Base-by-base conservation (phyloP, 2,888 invertebrate genomes). In the Lithophane semibrunnea region DNA sequence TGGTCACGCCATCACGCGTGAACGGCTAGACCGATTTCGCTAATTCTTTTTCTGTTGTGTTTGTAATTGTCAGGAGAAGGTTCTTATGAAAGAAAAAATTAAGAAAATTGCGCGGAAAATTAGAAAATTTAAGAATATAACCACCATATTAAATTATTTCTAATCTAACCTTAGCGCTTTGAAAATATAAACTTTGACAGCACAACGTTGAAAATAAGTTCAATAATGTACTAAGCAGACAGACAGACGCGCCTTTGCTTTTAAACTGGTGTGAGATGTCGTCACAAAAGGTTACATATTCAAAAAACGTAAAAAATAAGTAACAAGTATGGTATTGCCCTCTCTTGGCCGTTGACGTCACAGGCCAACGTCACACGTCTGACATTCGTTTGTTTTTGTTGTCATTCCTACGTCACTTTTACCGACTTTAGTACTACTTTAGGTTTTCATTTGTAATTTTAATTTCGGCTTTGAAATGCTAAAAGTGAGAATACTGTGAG, bases 341-440 rank as follows among this genome's bases (percentile, higher is more conserved):
- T 63, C 61, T 12, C 60, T 24, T 54, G 24, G 12, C 44, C 13
- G 4, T 52, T 54, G 21, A 69, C 61, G 29, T 68, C 54, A 68
- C 61, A 68, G 2, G 24, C 21, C 21, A 47, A 24, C 52, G 78
- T 42, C 56, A 70, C 12, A 61, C 24, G 5, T 64, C 63, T 63
- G 21, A 56, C 37, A 68, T 78, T 77, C 12, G 5, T 61, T 68
- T 63, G 44, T 77, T 52, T 52, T 68, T 77, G 44, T 78, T 49
- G 63, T 42, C n/a, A 44, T 61, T 7, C 37, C 24, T 42, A 54
- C 52, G 61, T n/a, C 1, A 74, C 21, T 47, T 54, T 29, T 16
- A 49, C 24, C 21, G 29, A 29, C 5, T 44, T 10, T 18, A 69
- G 7, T 13, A 37, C 3, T 16, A 52, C 9, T 67, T 29, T 29